Evolutionary conservation across 2,113 vertebrate species (phyloP), one percentile per base, ranked within the genome.

Genomic region (Cynopterus brachyotis): DNA sequence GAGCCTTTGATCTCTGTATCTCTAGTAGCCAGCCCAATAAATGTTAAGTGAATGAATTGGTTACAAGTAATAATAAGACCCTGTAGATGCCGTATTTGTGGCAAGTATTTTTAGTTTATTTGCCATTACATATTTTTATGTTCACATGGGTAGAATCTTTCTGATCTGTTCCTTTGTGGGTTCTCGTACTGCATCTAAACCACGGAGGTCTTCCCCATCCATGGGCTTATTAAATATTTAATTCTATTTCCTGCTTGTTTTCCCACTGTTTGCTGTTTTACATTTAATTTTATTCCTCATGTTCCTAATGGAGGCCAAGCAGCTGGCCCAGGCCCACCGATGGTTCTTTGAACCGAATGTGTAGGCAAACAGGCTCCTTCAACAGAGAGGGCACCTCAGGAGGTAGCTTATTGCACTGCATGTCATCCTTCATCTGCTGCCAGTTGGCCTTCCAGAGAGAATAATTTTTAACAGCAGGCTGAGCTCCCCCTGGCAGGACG

Each of bases 381-480:
- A 1, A 81, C 47, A 6, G 37, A 12, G 28, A 82, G 72, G 69
- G 30, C 78, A 35, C 94, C 83, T 42, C 20, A 70, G 87, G 90
- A 89, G 75, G 72, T 15, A 16, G 72, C 86, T 91, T 11, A 3
- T 17, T 22, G 59, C 3, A 0, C 86, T 28, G 3, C 81, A 1
- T 10, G 47, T 6, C 59, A 4, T 40, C 64, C 93, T 84, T 32
- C 32, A 19, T 80, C 73, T 69, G 40, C 91, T 94, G 89, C 78
- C 98, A 89, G 81, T 0, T 98, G 97, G 97, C 96, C 96, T 97
- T 97, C 85, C 6, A 28, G 73, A 72, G 89, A 80, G 89, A 73
- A 73, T 85, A 20, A 26, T 97, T 89, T 95, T 91, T 55, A 96
- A 95, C 87, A 89, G 67, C 35, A 78, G 91, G 97, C 93, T 90